Evolutionary conservation across 2,888 invertebrate genomes (phyloP).

Genomic region (Marronus borbonicus): DNA sequence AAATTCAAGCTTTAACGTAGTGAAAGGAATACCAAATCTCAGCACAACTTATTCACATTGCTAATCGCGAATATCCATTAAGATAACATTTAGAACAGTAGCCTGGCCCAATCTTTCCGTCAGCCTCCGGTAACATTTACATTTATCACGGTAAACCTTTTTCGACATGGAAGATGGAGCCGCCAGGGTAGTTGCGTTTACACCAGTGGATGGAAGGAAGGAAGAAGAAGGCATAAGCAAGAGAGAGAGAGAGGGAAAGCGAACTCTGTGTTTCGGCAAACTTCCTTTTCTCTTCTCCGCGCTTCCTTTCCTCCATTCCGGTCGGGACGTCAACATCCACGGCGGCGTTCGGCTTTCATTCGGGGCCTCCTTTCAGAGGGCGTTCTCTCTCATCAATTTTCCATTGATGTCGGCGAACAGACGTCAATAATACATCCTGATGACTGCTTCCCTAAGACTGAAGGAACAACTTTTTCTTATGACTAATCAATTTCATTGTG

Average conservation of each 20-base stretch:
- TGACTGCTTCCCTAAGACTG: constrained; percentile 5
- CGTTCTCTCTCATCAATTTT: constrained; percentile 40
- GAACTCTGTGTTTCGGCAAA: constrained; percentile 1
- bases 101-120: background rate
- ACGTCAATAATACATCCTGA: constrained; percentile 18
- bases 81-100: constrained; percentile 34
- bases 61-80: constrained; percentile 44
- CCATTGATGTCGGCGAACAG: constrained; percentile 36
- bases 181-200: background rate
- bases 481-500: constrained; percentile 31
- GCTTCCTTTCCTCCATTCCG: background rate
- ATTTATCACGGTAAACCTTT: constrained; percentile 42
- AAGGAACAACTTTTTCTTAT: constrained; percentile 31
- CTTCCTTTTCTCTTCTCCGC: background rate
- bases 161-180: constrained; percentile 13
- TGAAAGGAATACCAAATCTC: background rate
- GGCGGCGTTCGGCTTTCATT: background rate
- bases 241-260: background rate
- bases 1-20: background rate
- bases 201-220: background rate
- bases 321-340: background rate
- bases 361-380: background rate
- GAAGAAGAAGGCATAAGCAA: too few species aligned
- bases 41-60: constrained; percentile 35
- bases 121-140: constrained; percentile 21